phyloP scores from a whole-genome alignment of 2,888 invertebrate genomes.

The Brachypalpus laphriformis region DNA sequence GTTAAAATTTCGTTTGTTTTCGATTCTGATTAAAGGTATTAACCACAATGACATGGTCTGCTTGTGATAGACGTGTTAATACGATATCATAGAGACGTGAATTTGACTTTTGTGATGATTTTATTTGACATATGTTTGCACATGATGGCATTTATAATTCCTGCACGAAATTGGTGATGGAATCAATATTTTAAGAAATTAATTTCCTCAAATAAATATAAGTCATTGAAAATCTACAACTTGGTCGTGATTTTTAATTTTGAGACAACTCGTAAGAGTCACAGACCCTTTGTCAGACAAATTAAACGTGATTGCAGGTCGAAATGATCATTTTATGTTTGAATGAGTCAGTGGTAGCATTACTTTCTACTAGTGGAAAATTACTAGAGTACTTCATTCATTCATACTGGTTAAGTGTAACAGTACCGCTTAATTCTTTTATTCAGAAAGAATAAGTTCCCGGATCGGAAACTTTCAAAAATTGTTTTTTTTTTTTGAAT shows the following conservation, averaged over 20 bases:
- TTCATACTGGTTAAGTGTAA: too few relatives aligned
- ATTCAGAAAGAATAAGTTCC: too few relatives aligned
- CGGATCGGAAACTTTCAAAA: too few relatives aligned
- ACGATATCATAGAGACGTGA: slow-evolving; percentile 14
- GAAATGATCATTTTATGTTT: background rate
- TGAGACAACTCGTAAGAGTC: too few relatives aligned
- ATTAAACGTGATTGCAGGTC: background rate
- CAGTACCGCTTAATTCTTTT: too few relatives aligned
- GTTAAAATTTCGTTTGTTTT: background rate
- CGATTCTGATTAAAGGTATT: slow-evolving; percentile 24
- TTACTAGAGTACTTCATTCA: too few relatives aligned
- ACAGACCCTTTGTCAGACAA: background rate
- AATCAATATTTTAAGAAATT: slow-evolving; percentile 6
- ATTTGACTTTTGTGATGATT: slow-evolving; percentile 1
- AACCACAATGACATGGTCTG: slow-evolving; percentile 14
- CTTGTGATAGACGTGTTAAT: slow-evolving; percentile 42
- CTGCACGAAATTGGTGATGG: slow-evolving; percentile 1
- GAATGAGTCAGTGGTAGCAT: background rate
- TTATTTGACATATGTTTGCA: background rate
- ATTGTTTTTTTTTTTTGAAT: too few relatives aligned
- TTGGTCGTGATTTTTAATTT: background rate
- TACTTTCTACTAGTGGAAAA: too few relatives aligned
- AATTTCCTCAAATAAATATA: background rate
- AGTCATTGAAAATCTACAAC: background rate
- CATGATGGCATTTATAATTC: slow-evolving; percentile 22